Conservation (phyloP, 2,888 invertebrate species). For the Invenusta paracnida region DNA sequence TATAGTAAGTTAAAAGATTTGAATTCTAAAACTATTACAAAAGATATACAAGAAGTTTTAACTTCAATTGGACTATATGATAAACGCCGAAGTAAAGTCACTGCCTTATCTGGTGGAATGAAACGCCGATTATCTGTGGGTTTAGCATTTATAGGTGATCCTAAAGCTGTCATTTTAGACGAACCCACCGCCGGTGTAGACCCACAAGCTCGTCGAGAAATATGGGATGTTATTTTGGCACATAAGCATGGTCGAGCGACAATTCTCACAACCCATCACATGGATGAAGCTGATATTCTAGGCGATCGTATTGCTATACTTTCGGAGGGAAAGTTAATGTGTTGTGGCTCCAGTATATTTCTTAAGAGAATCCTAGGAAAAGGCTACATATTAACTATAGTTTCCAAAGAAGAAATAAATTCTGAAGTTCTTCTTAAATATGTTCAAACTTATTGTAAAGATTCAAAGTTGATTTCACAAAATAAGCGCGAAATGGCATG, state of each 20-base stretch:
- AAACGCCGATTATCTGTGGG: conserved; percentile 79
- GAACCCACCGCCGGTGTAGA: conserved; percentile 84
- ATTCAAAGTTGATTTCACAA: neutral
- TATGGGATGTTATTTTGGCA: conserved; percentile 72
- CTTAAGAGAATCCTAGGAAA: conserved; percentile 17
- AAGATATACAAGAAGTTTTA: neutral
- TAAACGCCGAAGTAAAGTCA: conserved; percentile 61
- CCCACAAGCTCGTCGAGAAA: conserved; percentile 74
- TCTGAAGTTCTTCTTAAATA: neutral
- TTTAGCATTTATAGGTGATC: conserved; percentile 76
- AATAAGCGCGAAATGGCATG: neutral
- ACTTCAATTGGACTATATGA: conserved; percentile 66
- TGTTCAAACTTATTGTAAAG: neutral
- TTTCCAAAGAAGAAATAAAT: neutral
- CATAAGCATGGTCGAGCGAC: conserved; percentile 64
- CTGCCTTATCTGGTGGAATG: conserved; percentile 69
- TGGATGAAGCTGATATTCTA: conserved; percentile 64
- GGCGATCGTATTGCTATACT: conserved; percentile 63
- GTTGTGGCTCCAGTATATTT: conserved; percentile 35
- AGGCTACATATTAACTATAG: conserved; percentile 14
- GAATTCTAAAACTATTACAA: neutral
- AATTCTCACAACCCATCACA: conserved; percentile 63
- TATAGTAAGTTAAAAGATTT: neutral
- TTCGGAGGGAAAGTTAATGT: conserved; percentile 58
- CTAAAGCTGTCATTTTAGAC: conserved; percentile 70